phyloP scores from a whole-genome alignment of 2,888 invertebrate genomes.

The Caenorhabditis auriculariae region DNA sequence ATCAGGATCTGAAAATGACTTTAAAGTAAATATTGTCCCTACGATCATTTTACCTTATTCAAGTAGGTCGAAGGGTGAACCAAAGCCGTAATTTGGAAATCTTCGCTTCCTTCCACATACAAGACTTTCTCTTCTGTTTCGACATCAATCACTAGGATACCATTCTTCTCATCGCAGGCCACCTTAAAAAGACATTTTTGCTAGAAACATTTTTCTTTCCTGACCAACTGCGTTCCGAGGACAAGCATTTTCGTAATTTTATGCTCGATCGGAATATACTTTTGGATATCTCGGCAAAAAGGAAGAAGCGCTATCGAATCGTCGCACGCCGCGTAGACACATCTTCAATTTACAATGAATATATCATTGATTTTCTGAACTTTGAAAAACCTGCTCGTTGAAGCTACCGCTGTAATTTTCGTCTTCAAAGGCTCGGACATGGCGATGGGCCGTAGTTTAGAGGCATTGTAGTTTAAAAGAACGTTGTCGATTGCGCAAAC shows the following conservation, averaged over 20 bases:
- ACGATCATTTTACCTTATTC: conserved; percentile 75
- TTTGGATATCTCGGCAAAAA: conserved; percentile 28
- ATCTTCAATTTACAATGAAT: conserved; percentile 16
- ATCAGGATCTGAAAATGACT: conserved; percentile 42
- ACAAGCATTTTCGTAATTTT: conserved; percentile 14
- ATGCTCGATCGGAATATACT: conserved; percentile 2
- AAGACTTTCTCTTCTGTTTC: conserved; percentile 19
- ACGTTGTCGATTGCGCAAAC: conserved; percentile 34
- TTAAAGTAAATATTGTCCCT: background rate
- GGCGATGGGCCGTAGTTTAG: conserved; percentile 21
- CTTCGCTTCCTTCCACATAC: conserved; percentile 37
- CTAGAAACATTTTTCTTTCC: background rate
- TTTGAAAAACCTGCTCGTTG: conserved; percentile 4
- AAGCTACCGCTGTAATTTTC: conserved; percentile 24
- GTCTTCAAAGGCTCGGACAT: conserved; percentile 23
- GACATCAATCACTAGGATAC: conserved; percentile 42
- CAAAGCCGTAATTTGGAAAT: conserved; percentile 79
- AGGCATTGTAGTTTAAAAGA: conserved; percentile 33
- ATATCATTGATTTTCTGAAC: background rate
- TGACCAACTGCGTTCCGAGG: conserved; percentile 27
- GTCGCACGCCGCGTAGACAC: conserved; percentile 31
- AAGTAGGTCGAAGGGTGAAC: conserved; percentile 90
- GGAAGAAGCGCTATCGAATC: conserved; percentile 26
- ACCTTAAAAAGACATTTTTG: conserved; percentile 9
- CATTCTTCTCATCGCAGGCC: conserved; percentile 39